Percentiles rank a stretch among this genome's conserved stretches.
Conservation (phyloP, 2,797 vertebrate genomes). For the Eptatretus atami region DNA sequence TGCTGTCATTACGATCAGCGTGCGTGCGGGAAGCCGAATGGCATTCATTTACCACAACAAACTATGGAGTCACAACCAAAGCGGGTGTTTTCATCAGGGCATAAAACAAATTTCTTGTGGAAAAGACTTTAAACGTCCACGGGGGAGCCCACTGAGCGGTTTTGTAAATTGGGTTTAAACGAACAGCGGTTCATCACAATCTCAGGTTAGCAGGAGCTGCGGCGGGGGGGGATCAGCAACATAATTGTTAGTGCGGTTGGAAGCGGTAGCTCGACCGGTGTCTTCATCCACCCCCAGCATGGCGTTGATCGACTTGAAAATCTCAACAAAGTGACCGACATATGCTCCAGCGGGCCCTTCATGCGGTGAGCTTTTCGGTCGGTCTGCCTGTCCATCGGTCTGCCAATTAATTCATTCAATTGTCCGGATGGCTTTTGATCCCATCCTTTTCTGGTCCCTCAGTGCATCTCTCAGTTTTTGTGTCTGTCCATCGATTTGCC, state of each 20-base stretch:
- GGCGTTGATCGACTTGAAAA: slow-evolving; percentile 4
- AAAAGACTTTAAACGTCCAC: neutral
- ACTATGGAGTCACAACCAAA: neutral
- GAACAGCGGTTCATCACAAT: slow-evolving; percentile 5
- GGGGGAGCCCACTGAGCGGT: slow-evolving; percentile 4
- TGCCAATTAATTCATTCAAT: no score
- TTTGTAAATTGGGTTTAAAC: slow-evolving; percentile 5
- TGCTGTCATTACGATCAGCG: neutral
- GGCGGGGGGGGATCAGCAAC: neutral
- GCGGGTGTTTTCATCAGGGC: slow-evolving; percentile 2
- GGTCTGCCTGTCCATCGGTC: no score
- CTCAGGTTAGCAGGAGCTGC: slow-evolving; percentile 1
- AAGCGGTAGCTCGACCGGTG: no score
- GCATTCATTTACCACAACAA: neutral
- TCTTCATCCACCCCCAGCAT: neutral
- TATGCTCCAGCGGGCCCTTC: no score
- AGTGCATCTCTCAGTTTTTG: no score
- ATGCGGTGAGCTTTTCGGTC: no score
- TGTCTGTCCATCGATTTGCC: no score
- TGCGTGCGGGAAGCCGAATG: neutral
- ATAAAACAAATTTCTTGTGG: slow-evolving; percentile 1
- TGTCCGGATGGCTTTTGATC: no score
- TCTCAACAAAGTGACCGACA: neutral
- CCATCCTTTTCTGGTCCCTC: no score
- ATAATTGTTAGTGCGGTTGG: no score